Conservation (phyloP, 30 jellyfish, hydroid and myxozoan species). For the Aurelia coerulea region DNA sequence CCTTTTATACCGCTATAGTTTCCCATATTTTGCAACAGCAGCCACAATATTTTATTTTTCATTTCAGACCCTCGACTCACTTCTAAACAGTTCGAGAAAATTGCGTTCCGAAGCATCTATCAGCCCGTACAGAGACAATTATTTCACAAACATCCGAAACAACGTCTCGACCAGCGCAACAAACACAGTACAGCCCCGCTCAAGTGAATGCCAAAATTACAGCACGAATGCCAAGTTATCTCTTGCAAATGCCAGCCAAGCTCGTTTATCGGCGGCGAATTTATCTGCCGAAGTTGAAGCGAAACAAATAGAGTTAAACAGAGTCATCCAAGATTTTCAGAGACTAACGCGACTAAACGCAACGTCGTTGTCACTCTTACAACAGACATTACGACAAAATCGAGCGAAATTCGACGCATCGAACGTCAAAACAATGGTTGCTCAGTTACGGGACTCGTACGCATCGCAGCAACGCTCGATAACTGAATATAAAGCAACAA, state of each 20-base stretch:
- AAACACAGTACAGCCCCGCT: slow-evolving; percentile 18
- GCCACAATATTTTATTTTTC: not conserved
- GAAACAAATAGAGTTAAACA: slow-evolving; percentile 28
- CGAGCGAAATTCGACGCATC: slow-evolving; percentile 48
- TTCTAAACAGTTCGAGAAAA: slow-evolving; percentile 19
- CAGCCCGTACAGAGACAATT: slow-evolving; percentile 26
- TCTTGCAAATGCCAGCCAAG: slow-evolving; percentile 22
- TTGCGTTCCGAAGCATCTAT: slow-evolving; percentile 30
- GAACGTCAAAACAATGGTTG: slow-evolving; percentile 39
- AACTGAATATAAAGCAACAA: slow-evolving; percentile 16
- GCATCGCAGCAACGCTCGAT: slow-evolving; percentile 30
- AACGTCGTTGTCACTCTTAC: slow-evolving; percentile 28
- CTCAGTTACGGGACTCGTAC: slow-evolving; percentile 34
- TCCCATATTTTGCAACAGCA: too few relatives aligned
- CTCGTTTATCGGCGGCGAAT: slow-evolving; percentile 26
- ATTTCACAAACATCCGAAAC: slow-evolving; percentile 15
- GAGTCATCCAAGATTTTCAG: slow-evolving; percentile 19
- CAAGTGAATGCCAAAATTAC: slow-evolving; percentile 44
- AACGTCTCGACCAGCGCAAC: slow-evolving; percentile 38
- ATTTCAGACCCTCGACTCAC: slow-evolving; percentile 6
- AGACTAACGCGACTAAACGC: slow-evolving; percentile 32
- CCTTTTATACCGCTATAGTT: too few relatives aligned
- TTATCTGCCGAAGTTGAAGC: slow-evolving; percentile 28
- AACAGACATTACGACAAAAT: slow-evolving; percentile 20
- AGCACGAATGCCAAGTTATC: slow-evolving; percentile 24